Evolutionary conservation across 1,140 invertebrate species (phyloP).

Genomic region (Cepaea nemoralis): DNA sequence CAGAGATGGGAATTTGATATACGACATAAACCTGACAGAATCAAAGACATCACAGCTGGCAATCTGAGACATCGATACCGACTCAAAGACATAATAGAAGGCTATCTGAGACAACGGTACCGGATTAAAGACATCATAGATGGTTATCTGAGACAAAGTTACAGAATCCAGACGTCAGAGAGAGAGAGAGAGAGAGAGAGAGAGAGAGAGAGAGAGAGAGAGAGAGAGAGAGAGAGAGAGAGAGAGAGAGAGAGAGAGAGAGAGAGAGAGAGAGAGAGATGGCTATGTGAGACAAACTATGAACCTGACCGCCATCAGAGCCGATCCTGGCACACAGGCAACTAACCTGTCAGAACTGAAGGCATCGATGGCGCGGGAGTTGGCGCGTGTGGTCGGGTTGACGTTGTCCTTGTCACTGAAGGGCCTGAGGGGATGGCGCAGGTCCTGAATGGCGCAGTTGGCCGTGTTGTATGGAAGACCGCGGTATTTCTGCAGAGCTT

Average conservation of each 20-base stretch:
- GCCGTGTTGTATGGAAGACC: constrained; percentile 47
- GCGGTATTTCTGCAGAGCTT: constrained; percentile 19
- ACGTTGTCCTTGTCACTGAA: constrained; percentile 40
- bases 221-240: constrained; percentile 31
- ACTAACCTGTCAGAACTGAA: constrained; percentile 45
- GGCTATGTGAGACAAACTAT: too few relatives aligned
- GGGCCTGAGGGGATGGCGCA: constrained; percentile 40
- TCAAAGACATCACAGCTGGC: too few relatives aligned
- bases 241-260: neutral
- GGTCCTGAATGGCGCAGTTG: constrained; percentile 45
- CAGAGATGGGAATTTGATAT: too few relatives aligned
- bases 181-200: constrained; percentile 13
- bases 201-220: constrained; percentile 30
- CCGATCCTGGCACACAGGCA: neutral
- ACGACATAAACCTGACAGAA: too few relatives aligned
- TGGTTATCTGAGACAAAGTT: too few relatives aligned
- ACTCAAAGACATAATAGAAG: too few relatives aligned
- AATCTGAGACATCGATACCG: too few relatives aligned
- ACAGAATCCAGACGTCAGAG: too few relatives aligned
- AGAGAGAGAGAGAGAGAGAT: constrained; percentile 4
- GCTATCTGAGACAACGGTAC: too few relatives aligned
- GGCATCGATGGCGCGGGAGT: constrained; percentile 39
- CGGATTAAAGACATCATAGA: too few relatives aligned
- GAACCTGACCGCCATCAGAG: too few relatives aligned
- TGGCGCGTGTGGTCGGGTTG: constrained; percentile 39